Conservation (phyloP, 2,797 vertebrate species). For the Halcyon chelicuti region DNA sequence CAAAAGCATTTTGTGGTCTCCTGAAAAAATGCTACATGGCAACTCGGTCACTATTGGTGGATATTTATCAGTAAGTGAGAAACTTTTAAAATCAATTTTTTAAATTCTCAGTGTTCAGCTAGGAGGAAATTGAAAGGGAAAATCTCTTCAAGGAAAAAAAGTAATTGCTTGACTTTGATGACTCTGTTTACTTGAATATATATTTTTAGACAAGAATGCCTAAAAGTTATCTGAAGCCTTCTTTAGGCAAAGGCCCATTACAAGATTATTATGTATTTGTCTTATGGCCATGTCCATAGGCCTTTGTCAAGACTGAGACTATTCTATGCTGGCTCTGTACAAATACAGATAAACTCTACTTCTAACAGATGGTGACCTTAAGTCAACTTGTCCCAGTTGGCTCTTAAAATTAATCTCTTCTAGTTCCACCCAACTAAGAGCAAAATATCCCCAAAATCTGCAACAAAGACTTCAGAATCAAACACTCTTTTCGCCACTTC, state of each 20-base stretch:
- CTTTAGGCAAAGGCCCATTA: neutral
- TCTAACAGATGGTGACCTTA: constrained; percentile 9
- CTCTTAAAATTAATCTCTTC: neutral
- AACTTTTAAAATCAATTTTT: neutral
- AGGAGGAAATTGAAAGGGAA: neutral
- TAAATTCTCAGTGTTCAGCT: neutral
- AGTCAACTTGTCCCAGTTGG: constrained; percentile 5
- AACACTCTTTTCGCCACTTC: neutral
- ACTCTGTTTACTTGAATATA: neutral
- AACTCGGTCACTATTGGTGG: neutral
- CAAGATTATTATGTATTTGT: neutral
- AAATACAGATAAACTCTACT: constrained; percentile 25
- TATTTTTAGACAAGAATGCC: neutral
- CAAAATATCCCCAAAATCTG: neutral
- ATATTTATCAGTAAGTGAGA: neutral
- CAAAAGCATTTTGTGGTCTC: constrained; percentile 2
- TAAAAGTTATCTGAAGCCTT: neutral
- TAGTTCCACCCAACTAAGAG: constrained; percentile 1
- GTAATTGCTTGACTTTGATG: neutral
- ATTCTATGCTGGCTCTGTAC: neutral
- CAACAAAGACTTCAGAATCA: neutral
- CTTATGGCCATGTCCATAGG: neutral
- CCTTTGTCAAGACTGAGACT: neutral
- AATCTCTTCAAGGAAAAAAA: neutral
- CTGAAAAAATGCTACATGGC: neutral